These are phyloP conservation scores for Melanerpes aurifrons DNA, from an alignment of 2,113 vertebrate genomes.

Conservation along the genomic window DNA sequence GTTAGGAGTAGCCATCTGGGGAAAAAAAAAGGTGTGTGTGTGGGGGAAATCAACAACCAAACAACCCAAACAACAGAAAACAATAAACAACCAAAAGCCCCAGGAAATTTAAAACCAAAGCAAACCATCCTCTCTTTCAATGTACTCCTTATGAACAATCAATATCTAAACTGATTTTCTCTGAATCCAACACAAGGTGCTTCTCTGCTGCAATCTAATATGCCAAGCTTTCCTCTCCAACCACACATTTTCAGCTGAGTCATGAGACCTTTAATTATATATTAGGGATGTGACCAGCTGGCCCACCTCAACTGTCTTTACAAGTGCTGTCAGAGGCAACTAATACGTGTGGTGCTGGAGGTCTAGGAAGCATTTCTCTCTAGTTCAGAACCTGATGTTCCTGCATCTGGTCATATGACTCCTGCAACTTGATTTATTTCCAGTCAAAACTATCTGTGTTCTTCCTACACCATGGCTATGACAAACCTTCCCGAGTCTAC, in stretches of 20 bases:
- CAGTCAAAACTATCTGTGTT: neutral
- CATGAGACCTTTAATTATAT: neutral
- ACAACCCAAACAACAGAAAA: too few species aligned
- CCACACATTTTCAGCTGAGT: neutral
- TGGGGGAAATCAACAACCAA: too few species aligned
- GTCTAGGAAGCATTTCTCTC: neutral
- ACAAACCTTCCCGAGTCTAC: neutral
- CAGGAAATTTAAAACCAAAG: neutral
- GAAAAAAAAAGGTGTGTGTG: too few species aligned
- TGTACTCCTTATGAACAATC: neutral
- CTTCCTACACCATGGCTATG: neutral
- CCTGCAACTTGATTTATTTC: constrained; percentile 33
- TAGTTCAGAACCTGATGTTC: neutral
- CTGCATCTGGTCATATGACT: neutral
- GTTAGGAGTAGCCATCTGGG: neutral
- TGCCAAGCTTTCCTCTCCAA: neutral
- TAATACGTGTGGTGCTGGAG: neutral
- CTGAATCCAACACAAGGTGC: neutral
- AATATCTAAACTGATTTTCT: neutral
- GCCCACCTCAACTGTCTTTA: neutral
- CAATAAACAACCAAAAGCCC: too few species aligned
- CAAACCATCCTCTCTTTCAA: neutral
- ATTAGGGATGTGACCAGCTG: neutral
- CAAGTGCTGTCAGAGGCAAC: neutral
- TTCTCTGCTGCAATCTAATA: neutral